phyloP scores from a whole-genome alignment of 2,888 invertebrate species.

The Campoplex nolae region DNA sequence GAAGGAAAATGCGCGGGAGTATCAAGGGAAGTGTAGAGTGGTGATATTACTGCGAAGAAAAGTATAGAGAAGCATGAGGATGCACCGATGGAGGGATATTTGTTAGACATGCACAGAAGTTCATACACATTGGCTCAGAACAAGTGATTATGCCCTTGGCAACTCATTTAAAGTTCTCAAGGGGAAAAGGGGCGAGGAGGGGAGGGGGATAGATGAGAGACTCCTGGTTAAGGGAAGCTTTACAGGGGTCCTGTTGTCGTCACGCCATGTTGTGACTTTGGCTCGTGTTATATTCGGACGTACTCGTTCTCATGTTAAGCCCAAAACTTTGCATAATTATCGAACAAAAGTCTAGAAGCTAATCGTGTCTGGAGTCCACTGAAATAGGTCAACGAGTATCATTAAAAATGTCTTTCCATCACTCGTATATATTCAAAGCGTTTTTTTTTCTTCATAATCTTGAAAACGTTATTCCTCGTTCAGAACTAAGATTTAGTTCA shows the following conservation, averaged over 20 bases:
- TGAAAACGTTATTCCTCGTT: background rate
- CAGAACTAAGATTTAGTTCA: background rate
- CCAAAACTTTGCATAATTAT: conserved; percentile 46
- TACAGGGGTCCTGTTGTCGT: conserved; percentile 39
- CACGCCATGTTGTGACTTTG: conserved; percentile 35
- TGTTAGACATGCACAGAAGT: conserved; percentile 18
- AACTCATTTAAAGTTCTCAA: conserved; percentile 60
- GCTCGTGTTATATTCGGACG: background rate
- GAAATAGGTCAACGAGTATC: background rate
- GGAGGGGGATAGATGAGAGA: conserved; percentile 24
- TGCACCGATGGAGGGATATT: conserved; percentile 8
- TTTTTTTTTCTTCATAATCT: background rate
- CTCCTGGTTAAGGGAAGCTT: conserved; percentile 24
- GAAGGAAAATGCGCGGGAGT: background rate
- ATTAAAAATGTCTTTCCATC: background rate
- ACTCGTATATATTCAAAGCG: background rate
- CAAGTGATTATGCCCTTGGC: conserved; percentile 54
- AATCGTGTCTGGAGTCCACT: conserved; percentile 1
- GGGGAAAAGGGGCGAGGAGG: background rate
- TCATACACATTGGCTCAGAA: conserved; percentile 4
- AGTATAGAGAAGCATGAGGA: background rate
- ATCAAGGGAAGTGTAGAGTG: background rate
- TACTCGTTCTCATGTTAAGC: background rate
- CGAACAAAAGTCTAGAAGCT: conserved; percentile 19
- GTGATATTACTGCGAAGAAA: background rate